Conservation (phyloP, 2,888 invertebrate genomes). For the Acanthosoma haemorrhoidale region DNA sequence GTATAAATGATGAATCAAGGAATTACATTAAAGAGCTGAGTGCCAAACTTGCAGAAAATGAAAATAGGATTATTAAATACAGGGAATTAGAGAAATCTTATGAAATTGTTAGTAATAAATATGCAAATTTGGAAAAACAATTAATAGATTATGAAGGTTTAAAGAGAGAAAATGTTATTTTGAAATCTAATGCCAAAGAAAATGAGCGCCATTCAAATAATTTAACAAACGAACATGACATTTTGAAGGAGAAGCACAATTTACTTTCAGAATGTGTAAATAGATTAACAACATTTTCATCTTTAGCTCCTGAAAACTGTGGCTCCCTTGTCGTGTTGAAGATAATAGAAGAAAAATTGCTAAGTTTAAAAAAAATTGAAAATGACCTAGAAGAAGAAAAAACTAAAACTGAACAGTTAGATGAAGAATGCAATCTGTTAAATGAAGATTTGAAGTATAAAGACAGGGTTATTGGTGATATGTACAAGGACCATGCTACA, state of each 20-base stretch:
- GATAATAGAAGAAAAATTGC: neutral
- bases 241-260: neutral
- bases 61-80: neutral
- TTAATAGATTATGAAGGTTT: neutral
- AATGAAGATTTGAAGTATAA: constrained; percentile 17
- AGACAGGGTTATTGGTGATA: constrained; percentile 8
- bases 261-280: neutral
- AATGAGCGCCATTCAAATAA: neutral
- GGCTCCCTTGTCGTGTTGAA: neutral
- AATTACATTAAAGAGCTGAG: neutral
- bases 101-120: neutral
- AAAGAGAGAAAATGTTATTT: neutral
- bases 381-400: constrained; percentile 14
- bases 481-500: neutral
- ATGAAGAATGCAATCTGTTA: constrained; percentile 20
- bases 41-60: neutral
- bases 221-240: neutral
- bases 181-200: neutral
- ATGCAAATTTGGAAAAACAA: neutral
- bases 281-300: neutral
- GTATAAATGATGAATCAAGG: neutral
- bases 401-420: neutral
- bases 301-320: neutral
- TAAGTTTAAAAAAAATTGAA: neutral
- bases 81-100: neutral